Base-by-base conservation (phyloP, 2,113 vertebrate species). In the Upupa epops region DNA sequence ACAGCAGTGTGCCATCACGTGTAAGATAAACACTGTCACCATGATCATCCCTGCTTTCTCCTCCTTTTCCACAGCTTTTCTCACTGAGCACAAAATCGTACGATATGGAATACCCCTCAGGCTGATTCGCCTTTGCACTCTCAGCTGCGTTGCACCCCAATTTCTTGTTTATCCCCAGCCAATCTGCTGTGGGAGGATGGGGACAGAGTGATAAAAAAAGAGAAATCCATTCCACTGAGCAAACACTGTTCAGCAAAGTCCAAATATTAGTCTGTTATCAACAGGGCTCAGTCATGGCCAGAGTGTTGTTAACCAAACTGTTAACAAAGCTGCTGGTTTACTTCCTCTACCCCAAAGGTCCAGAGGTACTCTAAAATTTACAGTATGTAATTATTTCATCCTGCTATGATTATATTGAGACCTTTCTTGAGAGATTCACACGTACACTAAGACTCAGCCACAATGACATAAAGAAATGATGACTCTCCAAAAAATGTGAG, bases 41-140 rank as follows among this genome's bases (percentile, higher is more conserved):
- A 1, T 48, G 17, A 19, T 31, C 5, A 29, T 25, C 8, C 12
- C 21, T 0, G 0, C 9, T 66, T 66, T 26, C 13, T 76, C 8
- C 5, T 58, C 21, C 22, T 69, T 80, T 69, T 3, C 14, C 17
- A 17, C 6, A 52, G 14, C 3, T 54, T 72, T 68, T 59, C 13
- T 45, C 2, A 0, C 11, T 45, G 24, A 76, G 8, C 31, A 49
- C 9, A 52, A n/a, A 8, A 31, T n/a, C 4, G 25, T 9, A 37
- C 7, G 10, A 5, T 46, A 31, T 9, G 8, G 32, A 68, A 72
- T 34, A 51, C 5, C 3, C 18, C 15, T 28, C 54, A 49, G 48
- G 28, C 5, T 5, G 76, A 36, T 21, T 68, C 31, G 34, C 3
- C 42, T n/a, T 31, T 25, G 3, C 17, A 75, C 18, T 51, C 14